Base-by-base conservation (phyloP, 2,797 vertebrate species). In the Tympanoctomys barrerae region DNA sequence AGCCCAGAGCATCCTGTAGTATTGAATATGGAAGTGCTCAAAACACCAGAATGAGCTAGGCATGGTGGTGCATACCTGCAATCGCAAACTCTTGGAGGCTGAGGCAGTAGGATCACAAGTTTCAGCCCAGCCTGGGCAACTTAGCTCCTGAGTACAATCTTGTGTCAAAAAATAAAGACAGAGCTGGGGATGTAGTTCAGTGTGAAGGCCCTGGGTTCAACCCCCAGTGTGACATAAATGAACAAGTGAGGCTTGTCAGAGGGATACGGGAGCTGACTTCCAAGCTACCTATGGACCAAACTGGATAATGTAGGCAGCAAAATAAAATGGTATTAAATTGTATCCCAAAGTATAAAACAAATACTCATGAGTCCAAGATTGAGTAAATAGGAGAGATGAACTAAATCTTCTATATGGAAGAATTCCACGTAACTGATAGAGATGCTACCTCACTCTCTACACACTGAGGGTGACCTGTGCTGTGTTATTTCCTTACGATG, bases 331-430 rank as follows among this genome's bases (percentile, higher is more conserved):
- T 80, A 59, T 85, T 81, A 52, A 28, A 18, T 84, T 95, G 70
- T 77, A 91, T 95, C 9, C 13, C 64, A 83, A 64, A 52, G 19
- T 90, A 52, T 68, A 93, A 91, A 90, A 82, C 61, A 81, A 61
- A 80, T 68, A 64, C 19, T 39, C 28, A 73, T 26, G 12, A 94
- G 59, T 64, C 36, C 36, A 77, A 8, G 86, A 19, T 28, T 91
- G 24, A 92, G 85, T 81, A 83, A 77, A 57, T 39, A 75, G 26
- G 14, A 28, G 42, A 81, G 54, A 92, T 77, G 12, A 70, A 16
- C 5, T 39, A 87, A 57, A 79, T 71, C 57, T 84, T 90, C 68
- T 54, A 39, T n/a, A 31, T 57, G 64, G 49, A 87, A 87, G 36
- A 83, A 75, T 79, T 82, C 57, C 71, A 90, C 66, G 83, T 87